These are phyloP conservation scores for Castor canadensis DNA, from an alignment of 2,113 vertebrate genomes.

Conservation along the genomic window DNA sequence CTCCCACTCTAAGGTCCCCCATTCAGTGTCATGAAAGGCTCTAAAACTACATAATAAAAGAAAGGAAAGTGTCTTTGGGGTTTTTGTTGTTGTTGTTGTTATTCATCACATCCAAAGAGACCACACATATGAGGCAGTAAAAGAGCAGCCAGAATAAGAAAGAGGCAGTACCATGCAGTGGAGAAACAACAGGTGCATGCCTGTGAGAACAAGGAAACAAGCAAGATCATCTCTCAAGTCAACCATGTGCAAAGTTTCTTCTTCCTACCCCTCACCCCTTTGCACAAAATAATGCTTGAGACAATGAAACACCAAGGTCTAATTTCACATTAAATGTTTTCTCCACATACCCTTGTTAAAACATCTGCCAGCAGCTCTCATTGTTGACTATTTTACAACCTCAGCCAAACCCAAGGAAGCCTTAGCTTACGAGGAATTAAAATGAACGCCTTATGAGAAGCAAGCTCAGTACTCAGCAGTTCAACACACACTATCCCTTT, in stretches of 20 bases:
- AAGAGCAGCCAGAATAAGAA: neutral
- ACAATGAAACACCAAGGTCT: neutral
- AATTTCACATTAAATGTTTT: neutral
- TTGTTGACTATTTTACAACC: neutral
- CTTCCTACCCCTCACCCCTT: neutral
- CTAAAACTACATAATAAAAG: neutral
- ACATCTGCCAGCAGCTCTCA: neutral
- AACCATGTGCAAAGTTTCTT: neutral
- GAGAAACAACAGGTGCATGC: rapidly evolving
- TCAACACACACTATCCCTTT: neutral
- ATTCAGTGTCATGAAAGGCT: neutral
- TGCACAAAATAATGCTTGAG: neutral
- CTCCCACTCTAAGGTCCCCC: neutral
- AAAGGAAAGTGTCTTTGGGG: neutral
- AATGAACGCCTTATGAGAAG: neutral
- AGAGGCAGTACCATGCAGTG: rapidly evolving
- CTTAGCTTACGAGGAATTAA: neutral
- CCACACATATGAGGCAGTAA: neutral
- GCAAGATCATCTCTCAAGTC: neutral
- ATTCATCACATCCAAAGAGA: neutral
- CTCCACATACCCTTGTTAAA: neutral
- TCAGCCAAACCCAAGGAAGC: neutral
- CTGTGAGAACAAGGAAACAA: neutral
- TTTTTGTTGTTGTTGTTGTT: constrained; percentile 9
- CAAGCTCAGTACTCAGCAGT: neutral